These are phyloP conservation scores for Thymelicus sylvestris DNA, from an alignment of 2,888 invertebrate genomes.

Conservation along the genomic window DNA sequence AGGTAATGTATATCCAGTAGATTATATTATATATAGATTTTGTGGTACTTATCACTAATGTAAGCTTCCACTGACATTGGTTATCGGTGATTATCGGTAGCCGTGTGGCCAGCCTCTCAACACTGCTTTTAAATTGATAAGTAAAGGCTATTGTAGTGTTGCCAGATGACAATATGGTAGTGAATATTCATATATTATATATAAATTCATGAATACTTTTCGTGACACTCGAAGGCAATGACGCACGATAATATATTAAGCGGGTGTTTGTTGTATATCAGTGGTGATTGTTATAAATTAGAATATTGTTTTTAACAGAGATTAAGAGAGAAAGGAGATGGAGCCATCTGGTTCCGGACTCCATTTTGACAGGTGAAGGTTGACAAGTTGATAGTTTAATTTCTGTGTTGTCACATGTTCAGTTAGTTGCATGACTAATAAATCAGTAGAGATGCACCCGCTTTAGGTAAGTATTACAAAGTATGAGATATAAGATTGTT, in stretches of 20 bases:
- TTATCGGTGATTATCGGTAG: conserved; percentile 8
- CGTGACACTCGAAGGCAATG: conserved; percentile 61
- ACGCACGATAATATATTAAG: conserved; percentile 45
- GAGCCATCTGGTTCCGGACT: too few relatives aligned
- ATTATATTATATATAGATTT: conserved; percentile 17
- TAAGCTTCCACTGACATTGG: conserved; percentile 45
- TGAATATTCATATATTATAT: conserved; percentile 52
- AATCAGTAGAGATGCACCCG: conserved; percentile 18
- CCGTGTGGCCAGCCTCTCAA: conserved; percentile 44
- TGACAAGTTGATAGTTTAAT: background rate
- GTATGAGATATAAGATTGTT: conserved; percentile 51
- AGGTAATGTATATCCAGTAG: conserved; percentile 22
- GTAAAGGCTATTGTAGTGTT: conserved; percentile 55
- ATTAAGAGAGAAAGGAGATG: background rate
- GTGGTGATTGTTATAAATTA: conserved; percentile 40
- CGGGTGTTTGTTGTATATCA: conserved; percentile 42
- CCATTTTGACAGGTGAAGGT: too few relatives aligned
- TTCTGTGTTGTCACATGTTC: background rate
- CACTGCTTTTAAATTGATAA: conserved; percentile 51
- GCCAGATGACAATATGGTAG: conserved; percentile 72
- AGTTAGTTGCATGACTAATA: conserved; percentile 26
- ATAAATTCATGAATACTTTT: conserved; percentile 43
- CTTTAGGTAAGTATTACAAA: conserved; percentile 34
- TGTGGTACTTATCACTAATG: conserved; percentile 12
- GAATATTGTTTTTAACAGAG: background rate